These are phyloP conservation scores for Eumerus sabulonum DNA, from an alignment of 2,888 invertebrate genomes.

Conservation along the genomic window DNA sequence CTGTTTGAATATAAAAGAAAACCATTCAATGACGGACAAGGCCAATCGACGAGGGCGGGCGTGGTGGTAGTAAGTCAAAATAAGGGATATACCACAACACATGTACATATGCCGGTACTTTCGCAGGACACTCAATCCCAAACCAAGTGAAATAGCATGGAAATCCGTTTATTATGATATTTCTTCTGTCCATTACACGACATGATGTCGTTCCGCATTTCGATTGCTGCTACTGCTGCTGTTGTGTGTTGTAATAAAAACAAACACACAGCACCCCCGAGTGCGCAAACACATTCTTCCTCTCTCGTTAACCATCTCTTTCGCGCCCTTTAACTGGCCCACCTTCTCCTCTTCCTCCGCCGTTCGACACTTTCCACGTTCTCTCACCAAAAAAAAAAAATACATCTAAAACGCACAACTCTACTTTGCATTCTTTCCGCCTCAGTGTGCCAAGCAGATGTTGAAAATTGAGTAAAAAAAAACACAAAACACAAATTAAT, in stretches of 20 bases:
- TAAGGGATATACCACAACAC: slow-evolving; percentile 54
- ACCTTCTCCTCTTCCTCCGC: no score
- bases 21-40: slow-evolving; percentile 51
- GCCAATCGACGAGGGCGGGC: slow-evolving; percentile 56
- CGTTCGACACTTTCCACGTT: no score
- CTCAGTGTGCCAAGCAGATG: slow-evolving; percentile 63
- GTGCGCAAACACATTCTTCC: slow-evolving; percentile 43
- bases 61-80: slow-evolving; percentile 67
- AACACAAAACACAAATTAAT: slow-evolving; percentile 16
- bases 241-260: slow-evolving; percentile 11
- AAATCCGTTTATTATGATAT: no score
- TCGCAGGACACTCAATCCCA: slow-evolving; percentile 43
- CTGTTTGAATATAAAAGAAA: slow-evolving; percentile 4
- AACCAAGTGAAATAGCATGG: no score
- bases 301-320: slow-evolving; percentile 27
- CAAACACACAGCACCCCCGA: slow-evolving; percentile 46
- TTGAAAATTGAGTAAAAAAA: slow-evolving; percentile 55
- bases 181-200: no score
- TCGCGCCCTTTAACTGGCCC: no score
- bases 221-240: no score
- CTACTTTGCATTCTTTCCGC: slow-evolving; percentile 56
- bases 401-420: slow-evolving; percentile 21
- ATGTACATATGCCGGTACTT: slow-evolving; percentile 30
- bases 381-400: no score
- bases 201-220: no score